Conservation (phyloP, 2,797 vertebrate species). For the Lagorchestes hirsutus region DNA sequence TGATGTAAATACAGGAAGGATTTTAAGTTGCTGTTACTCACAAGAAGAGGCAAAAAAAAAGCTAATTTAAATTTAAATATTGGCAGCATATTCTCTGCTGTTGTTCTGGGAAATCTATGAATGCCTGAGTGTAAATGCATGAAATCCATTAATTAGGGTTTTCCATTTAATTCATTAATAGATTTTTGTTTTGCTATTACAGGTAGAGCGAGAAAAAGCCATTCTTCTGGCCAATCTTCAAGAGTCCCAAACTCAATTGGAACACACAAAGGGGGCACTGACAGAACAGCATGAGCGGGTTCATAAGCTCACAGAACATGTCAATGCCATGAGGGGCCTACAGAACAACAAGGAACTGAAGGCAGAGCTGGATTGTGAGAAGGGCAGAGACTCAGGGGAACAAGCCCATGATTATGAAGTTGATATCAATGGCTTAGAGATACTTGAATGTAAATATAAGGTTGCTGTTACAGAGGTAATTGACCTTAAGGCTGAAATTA, state of each 20-base stretch:
- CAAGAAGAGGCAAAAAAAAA: constrained; percentile 39
- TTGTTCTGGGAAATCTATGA: background rate
- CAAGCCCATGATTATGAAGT: constrained; percentile 91
- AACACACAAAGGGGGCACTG: constrained; percentile 96
- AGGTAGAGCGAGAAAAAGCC: constrained; percentile 97
- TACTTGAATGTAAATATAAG: constrained; percentile 97
- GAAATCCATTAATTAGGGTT: background rate
- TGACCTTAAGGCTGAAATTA: constrained; percentile 98
- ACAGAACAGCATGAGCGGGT: constrained; percentile 94
- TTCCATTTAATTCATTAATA: constrained; percentile 30
- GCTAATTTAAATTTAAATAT: constrained; percentile 41
- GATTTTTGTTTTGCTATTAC: constrained; percentile 71
- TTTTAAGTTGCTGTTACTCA: constrained; percentile 46
- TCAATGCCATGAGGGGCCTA: constrained; percentile 91
- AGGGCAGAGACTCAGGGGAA: constrained; percentile 86
- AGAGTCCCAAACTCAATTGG: constrained; percentile 96
- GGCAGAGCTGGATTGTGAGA: constrained; percentile 89
- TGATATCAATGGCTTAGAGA: constrained; percentile 94
- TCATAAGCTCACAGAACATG: constrained; percentile 93
- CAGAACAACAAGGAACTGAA: constrained; percentile 92
- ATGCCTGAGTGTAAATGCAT: background rate
- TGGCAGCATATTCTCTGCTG: background rate
- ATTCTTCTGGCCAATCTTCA: constrained; percentile 94
- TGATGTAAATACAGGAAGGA: background rate
- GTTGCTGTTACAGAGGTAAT: constrained; percentile 98